Conservation (phyloP, 2,113 vertebrate species). For the Phalacrocorax aristotelis region DNA sequence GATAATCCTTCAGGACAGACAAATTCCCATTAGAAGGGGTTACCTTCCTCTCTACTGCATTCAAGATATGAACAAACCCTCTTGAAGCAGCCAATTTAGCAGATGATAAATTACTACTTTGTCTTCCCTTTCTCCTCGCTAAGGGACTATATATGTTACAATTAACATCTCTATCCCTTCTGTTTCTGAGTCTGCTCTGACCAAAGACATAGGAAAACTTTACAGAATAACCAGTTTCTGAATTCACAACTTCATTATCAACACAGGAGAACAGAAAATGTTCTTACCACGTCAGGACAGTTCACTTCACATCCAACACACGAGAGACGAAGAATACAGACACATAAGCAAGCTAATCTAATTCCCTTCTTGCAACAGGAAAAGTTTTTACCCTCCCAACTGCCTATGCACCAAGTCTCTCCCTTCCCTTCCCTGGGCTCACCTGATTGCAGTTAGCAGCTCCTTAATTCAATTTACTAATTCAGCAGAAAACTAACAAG, state of each 20-base stretch:
- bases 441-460: background rate
- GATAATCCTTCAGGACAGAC: background rate
- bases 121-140: background rate
- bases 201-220: background rate
- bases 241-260: background rate
- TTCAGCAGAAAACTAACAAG: background rate
- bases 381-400: background rate
- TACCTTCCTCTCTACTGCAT: background rate
- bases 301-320: background rate
- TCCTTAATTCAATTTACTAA: background rate
- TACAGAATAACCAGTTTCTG: background rate
- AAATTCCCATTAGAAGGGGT: background rate
- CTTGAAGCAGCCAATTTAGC: background rate
- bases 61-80: background rate
- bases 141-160: fast-evolving
- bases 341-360: fast-evolving
- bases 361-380: fast-evolving
- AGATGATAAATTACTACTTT: background rate
- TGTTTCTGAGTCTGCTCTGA: background rate
- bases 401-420: background rate
- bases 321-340: fast-evolving
- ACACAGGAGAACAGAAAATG: fast-evolving
- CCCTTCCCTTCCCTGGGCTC: background rate
- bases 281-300: fast-evolving
- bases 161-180: background rate